Conservation (phyloP, 2,888 invertebrate species). For the Cordilura impudica region DNA sequence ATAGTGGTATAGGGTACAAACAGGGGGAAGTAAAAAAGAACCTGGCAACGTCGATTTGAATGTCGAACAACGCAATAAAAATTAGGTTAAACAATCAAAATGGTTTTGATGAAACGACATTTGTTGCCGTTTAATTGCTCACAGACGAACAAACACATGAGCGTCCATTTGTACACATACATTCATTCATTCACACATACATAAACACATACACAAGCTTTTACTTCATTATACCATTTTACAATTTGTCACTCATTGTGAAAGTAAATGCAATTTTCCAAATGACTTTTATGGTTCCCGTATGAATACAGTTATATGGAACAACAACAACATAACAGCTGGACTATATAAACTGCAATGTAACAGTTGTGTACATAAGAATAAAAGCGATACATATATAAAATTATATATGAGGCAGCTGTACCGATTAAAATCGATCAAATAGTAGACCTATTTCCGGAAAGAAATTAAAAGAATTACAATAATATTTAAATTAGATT, state of each 20-base stretch:
- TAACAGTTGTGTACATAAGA: constrained; percentile 19
- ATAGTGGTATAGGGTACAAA: no score
- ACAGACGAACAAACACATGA: constrained; percentile 6
- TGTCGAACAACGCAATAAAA: no score
- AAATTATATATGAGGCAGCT: background rate
- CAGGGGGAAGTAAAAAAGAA: no score
- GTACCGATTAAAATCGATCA: no score
- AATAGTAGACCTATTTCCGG: no score
- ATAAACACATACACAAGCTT: background rate
- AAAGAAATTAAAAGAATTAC: no score
- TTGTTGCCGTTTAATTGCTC: constrained; percentile 31
- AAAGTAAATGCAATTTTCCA: constrained; percentile 54
- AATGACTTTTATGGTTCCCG: constrained; percentile 56
- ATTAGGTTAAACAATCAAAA: constrained; percentile 14
- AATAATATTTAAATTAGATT: no score
- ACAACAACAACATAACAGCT: constrained; percentile 14
- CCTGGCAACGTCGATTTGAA: no score
- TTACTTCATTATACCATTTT: constrained; percentile 49
- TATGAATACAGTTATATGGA: constrained; percentile 23
- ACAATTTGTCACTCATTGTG: constrained; percentile 49
- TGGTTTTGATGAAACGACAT: constrained; percentile 29
- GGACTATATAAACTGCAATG: constrained; percentile 3
- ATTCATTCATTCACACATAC: background rate
- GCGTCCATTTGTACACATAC: constrained; percentile 24
- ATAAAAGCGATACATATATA: background rate